Percentiles rank a stretch among this genome's conserved stretches.
These are phyloP conservation scores for Holocentrus rufus DNA, from an alignment of 2,797 vertebrate species.

Conservation along the genomic window DNA sequence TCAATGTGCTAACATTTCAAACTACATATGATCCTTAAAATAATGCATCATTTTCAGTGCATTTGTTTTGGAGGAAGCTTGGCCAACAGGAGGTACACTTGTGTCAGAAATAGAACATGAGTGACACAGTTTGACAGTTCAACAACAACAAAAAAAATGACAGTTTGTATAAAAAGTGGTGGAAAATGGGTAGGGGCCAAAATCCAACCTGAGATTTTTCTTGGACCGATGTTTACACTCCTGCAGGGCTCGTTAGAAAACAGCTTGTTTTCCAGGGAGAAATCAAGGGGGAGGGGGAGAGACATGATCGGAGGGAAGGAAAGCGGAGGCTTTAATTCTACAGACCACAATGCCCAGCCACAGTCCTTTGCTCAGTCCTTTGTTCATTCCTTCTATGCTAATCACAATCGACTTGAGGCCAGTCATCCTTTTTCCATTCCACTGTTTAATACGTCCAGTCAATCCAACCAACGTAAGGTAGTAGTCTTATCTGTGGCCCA, in stretches of 20 bases:
- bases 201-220: constrained; percentile 20
- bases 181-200: not conserved
- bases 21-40: not conserved
- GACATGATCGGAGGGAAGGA: constrained; percentile 18
- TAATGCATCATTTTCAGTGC: constrained; percentile 6
- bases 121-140: constrained; percentile 30
- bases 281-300: not conserved
- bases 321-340: constrained; percentile 31
- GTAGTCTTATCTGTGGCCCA: constrained; percentile 35
- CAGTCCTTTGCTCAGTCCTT: constrained; percentile 13
- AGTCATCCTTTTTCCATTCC: constrained; percentile 13
- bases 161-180: not conserved
- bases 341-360: constrained; percentile 14
- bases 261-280: constrained; percentile 15
- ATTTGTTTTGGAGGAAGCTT: constrained; percentile 24
- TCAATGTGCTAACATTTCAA: constrained; percentile 17
- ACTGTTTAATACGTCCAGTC: constrained; percentile 32
- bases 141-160: not conserved
- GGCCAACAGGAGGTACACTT: constrained; percentile 18
- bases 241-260: constrained; percentile 24
- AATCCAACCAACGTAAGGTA: constrained; percentile 54
- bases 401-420: constrained; percentile 19
- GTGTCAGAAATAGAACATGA: constrained; percentile 8
- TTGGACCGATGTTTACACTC: constrained; percentile 38
- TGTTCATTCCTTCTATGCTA: constrained; percentile 16